Percentiles rank a stretch among this genome's conserved stretches.
Conservation (phyloP, 2,888 invertebrate species). For the Perithous albicinctus region DNA sequence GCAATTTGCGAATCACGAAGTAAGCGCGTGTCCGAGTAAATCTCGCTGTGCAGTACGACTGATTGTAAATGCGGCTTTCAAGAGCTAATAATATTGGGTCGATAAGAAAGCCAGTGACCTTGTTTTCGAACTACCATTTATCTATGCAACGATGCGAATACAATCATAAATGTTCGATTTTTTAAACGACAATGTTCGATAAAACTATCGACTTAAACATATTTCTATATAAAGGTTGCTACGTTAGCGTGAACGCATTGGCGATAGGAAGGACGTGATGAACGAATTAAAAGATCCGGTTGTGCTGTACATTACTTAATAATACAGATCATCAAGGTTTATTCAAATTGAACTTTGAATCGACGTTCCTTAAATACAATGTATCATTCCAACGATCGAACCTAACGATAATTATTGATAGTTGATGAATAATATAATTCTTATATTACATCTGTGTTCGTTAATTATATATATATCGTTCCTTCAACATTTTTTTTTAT, state of each 20-base stretch:
- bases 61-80: conserved; percentile 31
- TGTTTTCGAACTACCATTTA: conserved; percentile 33
- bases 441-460: conserved; percentile 58
- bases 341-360: conserved; percentile 50
- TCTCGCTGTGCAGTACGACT: conserved; percentile 18
- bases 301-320: conserved; percentile 63
- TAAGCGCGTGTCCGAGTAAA: conserved; percentile 23
- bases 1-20: neutral
- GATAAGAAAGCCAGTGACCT: conserved; percentile 63
- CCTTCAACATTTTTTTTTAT: conserved; percentile 6
- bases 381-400: conserved; percentile 44
- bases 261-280: conserved; percentile 17
- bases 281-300: conserved; percentile 5
- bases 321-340: conserved; percentile 60
- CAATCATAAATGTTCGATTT: conserved; percentile 1
- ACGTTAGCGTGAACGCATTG: neutral
- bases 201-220: conserved; percentile 2
- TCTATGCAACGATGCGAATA: neutral
- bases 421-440: conserved; percentile 41
- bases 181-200: conserved; percentile 12
- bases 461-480: conserved; percentile 26
- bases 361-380: conserved; percentile 22
- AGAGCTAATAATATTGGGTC: conserved; percentile 10
- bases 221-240: conserved; percentile 1
- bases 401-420: conserved; percentile 53